phyloP scores from a whole-genome alignment of 2,888 invertebrate genomes.

The Sarcophaga caerulescens region DNA sequence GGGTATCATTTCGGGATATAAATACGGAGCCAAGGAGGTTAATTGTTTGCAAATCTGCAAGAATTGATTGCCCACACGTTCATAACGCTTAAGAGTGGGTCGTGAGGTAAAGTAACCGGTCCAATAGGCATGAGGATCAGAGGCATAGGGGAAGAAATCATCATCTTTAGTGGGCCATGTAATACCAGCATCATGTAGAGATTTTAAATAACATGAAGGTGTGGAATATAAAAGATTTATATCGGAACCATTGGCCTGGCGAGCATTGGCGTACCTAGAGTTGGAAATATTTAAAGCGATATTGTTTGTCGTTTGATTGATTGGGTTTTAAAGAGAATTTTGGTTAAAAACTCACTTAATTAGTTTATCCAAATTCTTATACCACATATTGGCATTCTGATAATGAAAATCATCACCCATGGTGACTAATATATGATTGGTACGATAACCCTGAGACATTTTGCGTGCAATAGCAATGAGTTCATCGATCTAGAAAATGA shows the following conservation, averaged over 20 bases:
- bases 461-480: slow-evolving; percentile 83
- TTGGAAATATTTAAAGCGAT: neutral
- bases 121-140: slow-evolving; percentile 93
- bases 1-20: slow-evolving; percentile 70
- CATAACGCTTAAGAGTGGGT: slow-evolving; percentile 90
- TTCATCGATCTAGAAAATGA: slow-evolving; percentile 82
- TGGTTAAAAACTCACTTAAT: slow-evolving; percentile 84
- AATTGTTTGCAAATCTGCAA: slow-evolving; percentile 90
- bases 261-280: slow-evolving; percentile 77
- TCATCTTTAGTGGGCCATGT: slow-evolving; percentile 88
- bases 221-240: slow-evolving; percentile 93
- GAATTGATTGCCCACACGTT: slow-evolving; percentile 88
- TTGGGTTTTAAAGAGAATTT: neutral
- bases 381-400: slow-evolving; percentile 89
- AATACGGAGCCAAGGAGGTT: slow-evolving; percentile 84
- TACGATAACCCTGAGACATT: slow-evolving; percentile 83
- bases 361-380: slow-evolving; percentile 92
- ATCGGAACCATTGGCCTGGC: slow-evolving; percentile 82
- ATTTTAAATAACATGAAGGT: slow-evolving; percentile 91
- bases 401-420: slow-evolving; percentile 97
- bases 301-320: too few relatives aligned
- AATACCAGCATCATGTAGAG: slow-evolving; percentile 86
- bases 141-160: slow-evolving; percentile 96
- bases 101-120: slow-evolving; percentile 94
- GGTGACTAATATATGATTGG: slow-evolving; percentile 91